Evolutionary conservation across 2,888 invertebrate genomes (phyloP).

Genomic region (Bimastos eiseni): DNA sequence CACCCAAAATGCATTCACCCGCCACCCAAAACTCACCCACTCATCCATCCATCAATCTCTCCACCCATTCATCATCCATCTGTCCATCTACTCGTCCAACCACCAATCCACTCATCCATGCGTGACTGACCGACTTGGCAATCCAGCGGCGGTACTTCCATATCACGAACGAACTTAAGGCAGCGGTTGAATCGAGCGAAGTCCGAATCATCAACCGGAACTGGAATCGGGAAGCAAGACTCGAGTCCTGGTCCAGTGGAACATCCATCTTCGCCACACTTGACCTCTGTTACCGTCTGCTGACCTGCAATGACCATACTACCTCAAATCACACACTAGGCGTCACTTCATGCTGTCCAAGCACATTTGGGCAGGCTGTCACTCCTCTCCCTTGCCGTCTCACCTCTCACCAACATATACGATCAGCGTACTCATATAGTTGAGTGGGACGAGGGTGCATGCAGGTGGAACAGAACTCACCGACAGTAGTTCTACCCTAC

Average conservation of each 20-base stretch:
- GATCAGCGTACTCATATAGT: too few relatives aligned
- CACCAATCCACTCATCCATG: not conserved
- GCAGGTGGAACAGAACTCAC: too few relatives aligned
- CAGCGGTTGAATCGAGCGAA: slow-evolving; percentile 41
- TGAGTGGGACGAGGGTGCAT: too few relatives aligned
- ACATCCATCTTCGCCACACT: slow-evolving; percentile 42
- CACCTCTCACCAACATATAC: too few relatives aligned
- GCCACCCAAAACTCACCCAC: too few relatives aligned
- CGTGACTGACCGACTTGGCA: slow-evolving; percentile 33
- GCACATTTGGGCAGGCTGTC: too few relatives aligned
- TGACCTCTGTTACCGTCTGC: slow-evolving; percentile 33
- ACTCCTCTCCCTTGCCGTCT: too few relatives aligned
- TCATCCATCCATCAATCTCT: not conserved
- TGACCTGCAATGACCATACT: slow-evolving; percentile 7
- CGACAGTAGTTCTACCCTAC: too few relatives aligned
- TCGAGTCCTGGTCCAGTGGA: slow-evolving; percentile 36
- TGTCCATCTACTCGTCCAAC: not conserved
- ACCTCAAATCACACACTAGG: not conserved
- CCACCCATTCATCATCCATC: not conserved
- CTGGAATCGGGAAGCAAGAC: slow-evolving; percentile 52
- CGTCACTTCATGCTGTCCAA: not conserved
- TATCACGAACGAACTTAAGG: slow-evolving; percentile 41
- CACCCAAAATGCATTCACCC: too few relatives aligned
- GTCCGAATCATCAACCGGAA: slow-evolving; percentile 47
- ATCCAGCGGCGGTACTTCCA: slow-evolving; percentile 37